These are phyloP conservation scores for Tuberolachnus salignus DNA, from an alignment of 2,888 invertebrate genomes.

Conservation along the genomic window DNA sequence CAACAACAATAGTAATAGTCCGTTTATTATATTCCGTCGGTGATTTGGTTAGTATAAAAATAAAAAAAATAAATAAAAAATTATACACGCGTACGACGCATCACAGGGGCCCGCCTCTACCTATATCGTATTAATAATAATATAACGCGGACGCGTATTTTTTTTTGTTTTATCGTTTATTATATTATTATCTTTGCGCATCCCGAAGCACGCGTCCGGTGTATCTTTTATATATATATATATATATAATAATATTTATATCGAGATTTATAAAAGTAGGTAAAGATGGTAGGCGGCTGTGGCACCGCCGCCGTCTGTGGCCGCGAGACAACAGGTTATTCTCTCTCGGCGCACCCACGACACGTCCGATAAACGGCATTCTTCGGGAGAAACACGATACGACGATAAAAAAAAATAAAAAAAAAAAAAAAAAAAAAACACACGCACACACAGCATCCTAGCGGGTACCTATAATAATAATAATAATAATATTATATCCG, in stretches of 20 bases:
- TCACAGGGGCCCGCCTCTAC: neutral
- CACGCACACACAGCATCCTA: neutral
- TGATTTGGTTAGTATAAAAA: no score
- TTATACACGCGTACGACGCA: no score
- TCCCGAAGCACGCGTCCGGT: neutral
- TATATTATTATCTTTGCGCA: neutral
- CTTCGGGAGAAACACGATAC: slow-evolving; percentile 44
- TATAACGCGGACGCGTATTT: no score
- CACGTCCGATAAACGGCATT: slow-evolving; percentile 52
- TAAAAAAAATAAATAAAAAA: no score
- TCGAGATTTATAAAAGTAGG: slow-evolving; percentile 50
- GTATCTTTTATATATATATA: no score
- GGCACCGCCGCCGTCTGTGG: neutral
- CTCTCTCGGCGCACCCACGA: slow-evolving; percentile 52
- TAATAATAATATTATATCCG: slow-evolving; percentile 2
- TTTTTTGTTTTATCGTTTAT: neutral
- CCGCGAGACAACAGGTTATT: slow-evolving; percentile 50
- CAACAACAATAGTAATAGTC: no score
- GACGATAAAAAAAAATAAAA: neutral
- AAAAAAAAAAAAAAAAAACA: neutral
- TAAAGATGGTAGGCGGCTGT: slow-evolving; percentile 15
- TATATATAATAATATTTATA: slow-evolving; percentile 9
- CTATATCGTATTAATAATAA: neutral
- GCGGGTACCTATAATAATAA: neutral
- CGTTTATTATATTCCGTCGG: no score